phyloP scores from a whole-genome alignment of 2,888 invertebrate species.

The Epinotia demarniana region DNA sequence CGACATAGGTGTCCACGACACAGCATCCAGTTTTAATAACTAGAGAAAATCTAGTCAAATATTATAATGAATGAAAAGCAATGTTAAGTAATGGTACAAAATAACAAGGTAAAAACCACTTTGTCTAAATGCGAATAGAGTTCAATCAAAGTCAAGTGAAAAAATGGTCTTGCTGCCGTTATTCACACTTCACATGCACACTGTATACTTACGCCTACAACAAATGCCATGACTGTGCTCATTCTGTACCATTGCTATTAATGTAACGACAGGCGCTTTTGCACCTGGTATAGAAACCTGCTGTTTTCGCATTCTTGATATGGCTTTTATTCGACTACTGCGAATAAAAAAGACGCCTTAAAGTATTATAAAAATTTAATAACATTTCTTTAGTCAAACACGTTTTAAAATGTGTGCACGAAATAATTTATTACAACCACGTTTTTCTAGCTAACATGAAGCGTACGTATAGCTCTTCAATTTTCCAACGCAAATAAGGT shows the following conservation, averaged over 20 bases:
- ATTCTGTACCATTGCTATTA: conserved; percentile 8
- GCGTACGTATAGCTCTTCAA: background rate
- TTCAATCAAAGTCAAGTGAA: background rate
- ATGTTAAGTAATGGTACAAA: too few species aligned
- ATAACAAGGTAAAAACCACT: background rate
- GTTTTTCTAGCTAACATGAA: background rate
- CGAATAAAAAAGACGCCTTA: background rate
- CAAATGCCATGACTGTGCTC: background rate
- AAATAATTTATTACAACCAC: conserved; percentile 25
- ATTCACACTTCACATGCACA: background rate
- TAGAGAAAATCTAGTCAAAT: background rate
- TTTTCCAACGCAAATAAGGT: background rate
- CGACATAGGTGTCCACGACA: background rate
- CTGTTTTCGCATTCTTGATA: background rate
- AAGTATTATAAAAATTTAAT: background rate
- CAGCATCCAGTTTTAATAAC: background rate
- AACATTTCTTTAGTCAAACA: background rate
- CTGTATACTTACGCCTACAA: background rate
- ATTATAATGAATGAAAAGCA: background rate
- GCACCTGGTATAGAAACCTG: background rate
- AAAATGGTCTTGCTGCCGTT: background rate
- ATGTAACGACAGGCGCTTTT: conserved; percentile 2
- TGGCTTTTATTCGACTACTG: background rate
- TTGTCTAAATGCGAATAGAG: background rate
- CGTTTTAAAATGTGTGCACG: conserved; percentile 11